A percentile compares a stretch with the other conserved stretches of the same genome.
Evolutionary conservation across 2,888 invertebrate genomes (phyloP).

Genomic region (Drosophila nigritarsus): DNA sequence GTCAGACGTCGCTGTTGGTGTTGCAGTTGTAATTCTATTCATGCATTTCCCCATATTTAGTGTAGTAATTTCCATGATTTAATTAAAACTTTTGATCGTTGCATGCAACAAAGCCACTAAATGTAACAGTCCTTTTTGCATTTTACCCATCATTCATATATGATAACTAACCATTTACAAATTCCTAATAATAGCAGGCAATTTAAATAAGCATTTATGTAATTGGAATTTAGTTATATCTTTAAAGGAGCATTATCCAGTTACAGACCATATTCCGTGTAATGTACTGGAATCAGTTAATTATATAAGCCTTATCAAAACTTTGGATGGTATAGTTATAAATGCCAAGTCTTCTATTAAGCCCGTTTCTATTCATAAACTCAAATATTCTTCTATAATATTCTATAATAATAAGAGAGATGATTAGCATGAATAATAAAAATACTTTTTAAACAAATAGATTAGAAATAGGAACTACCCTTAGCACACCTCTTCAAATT

Average conservation of each 20-base stretch:
- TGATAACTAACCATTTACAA: conserved; percentile 10
- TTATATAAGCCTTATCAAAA: not conserved
- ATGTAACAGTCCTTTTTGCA: conserved; percentile 21
- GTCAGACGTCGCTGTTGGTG: conserved; percentile 14
- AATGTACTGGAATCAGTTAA: not conserved
- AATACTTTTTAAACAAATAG: not conserved
- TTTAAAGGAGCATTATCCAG: not conserved
- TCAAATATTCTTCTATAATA: not conserved
- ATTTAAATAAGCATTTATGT: conserved; percentile 47
- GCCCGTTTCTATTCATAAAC: not conserved
- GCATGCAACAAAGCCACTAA: conserved; percentile 48
- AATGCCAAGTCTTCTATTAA: not conserved
- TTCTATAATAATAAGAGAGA: not conserved
- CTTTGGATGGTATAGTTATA: not conserved
- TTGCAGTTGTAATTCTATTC: conserved; percentile 23
- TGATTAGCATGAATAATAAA: not conserved
- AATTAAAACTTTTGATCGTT: conserved; percentile 65
- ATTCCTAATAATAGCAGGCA: conserved; percentile 41
- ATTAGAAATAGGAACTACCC: not conserved
- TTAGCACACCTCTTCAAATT: not conserved
- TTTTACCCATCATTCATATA: conserved; percentile 40
- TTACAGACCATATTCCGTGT: not conserved
- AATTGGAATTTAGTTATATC: conserved; percentile 1
- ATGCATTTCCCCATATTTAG: conserved; percentile 13
- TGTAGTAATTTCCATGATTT: conserved; percentile 61